These are phyloP conservation scores for Pocota personata DNA, from an alignment of 2,888 invertebrate species.

Conservation along the genomic window DNA sequence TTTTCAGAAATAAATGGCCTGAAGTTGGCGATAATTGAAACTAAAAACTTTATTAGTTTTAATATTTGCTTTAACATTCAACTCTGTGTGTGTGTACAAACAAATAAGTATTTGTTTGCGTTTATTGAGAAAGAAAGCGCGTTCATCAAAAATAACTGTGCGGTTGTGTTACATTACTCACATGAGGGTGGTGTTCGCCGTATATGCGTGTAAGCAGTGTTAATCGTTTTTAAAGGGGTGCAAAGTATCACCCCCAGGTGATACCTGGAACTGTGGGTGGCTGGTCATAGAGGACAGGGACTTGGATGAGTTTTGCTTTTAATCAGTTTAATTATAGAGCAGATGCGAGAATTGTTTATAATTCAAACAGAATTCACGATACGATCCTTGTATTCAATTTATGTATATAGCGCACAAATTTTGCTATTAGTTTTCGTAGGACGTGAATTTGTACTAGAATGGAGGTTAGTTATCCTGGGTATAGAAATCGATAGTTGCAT, in stretches of 20 bases:
- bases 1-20: slow-evolving; percentile 48
- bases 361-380: slow-evolving; percentile 1
- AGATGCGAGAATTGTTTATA: slow-evolving; percentile 14
- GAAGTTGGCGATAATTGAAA: slow-evolving; percentile 47
- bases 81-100: neutral
- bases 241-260: neutral
- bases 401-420: neutral
- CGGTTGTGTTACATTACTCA: neutral
- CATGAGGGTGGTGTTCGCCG: neutral
- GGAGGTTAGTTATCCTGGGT: neutral
- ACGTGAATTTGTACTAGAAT: too few species aligned
- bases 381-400: slow-evolving; percentile 2
- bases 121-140: neutral
- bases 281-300: neutral
- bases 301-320: slow-evolving; percentile 24
- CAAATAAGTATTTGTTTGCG: neutral
- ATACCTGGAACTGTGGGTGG: neutral
- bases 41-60: slow-evolving; percentile 56
- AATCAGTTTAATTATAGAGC: slow-evolving; percentile 32
- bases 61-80: slow-evolving; percentile 8
- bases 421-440: neutral
- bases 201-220: neutral
- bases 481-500: neutral
- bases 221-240: slow-evolving; percentile 19
- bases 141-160: neutral